phyloP scores from a whole-genome alignment of 1,140 invertebrate species.

The Heliconius melpomene region DNA sequence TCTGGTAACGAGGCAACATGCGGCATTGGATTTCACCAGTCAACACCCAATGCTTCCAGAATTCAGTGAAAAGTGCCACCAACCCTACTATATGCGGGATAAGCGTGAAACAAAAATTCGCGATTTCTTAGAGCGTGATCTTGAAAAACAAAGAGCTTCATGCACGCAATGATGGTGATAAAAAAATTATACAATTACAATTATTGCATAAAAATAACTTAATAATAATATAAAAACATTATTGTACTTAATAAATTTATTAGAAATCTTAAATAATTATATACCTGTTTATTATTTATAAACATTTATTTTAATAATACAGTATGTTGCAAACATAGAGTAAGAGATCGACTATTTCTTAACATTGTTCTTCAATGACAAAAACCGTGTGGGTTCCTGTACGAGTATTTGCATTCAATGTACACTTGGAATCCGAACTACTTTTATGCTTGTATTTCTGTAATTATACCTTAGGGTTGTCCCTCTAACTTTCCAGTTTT shows the following conservation, averaged over 20 bases:
- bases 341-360: conserved; percentile 29
- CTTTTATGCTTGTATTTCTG: conserved; percentile 44
- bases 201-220: too few species aligned
- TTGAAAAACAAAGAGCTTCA: too few species aligned
- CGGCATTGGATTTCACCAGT: too few species aligned
- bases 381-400: conserved; percentile 40
- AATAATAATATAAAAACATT: too few species aligned
- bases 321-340: conserved; percentile 5
- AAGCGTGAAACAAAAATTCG: too few species aligned
- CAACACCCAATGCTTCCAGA: too few species aligned
- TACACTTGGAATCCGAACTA: conserved; percentile 40
- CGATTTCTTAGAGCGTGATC: too few species aligned
- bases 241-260: not conserved
- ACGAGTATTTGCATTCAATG: conserved; percentile 42
- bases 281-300: not conserved
- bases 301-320: not conserved
- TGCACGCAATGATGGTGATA: too few species aligned
- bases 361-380: conserved; percentile 40
- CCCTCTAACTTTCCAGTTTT: not conserved
- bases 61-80: too few species aligned
- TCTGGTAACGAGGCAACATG: too few species aligned
- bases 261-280: not conserved
- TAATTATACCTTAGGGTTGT: conserved; percentile 44
- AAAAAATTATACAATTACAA: too few species aligned
- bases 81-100: too few species aligned